phyloP scores from a whole-genome alignment of 2,888 invertebrate genomes.

The Agonopterix alstromeriana region DNA sequence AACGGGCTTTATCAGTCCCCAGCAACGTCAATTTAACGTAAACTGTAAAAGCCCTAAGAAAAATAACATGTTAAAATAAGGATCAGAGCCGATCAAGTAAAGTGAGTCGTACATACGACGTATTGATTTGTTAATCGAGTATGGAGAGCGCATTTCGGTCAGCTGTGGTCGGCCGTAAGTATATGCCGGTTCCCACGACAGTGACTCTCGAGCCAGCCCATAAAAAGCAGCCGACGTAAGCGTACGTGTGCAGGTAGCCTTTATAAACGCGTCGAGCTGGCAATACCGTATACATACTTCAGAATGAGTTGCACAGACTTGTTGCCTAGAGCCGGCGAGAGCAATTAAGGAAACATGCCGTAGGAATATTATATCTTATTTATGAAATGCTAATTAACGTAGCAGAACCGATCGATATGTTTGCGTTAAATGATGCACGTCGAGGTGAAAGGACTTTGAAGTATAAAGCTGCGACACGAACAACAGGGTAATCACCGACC shows the following conservation, averaged over 20 bases:
- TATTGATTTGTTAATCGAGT: slow-evolving; percentile 74
- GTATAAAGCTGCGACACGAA: too few species aligned
- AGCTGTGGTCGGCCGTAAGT: slow-evolving; percentile 69
- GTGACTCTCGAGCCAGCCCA: slow-evolving; percentile 60
- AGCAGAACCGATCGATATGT: slow-evolving; percentile 13
- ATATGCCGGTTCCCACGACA: slow-evolving; percentile 74
- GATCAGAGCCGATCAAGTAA: slow-evolving; percentile 44
- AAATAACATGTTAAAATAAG: background rate
- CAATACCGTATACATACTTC: slow-evolving; percentile 33
- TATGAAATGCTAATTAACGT: slow-evolving; percentile 19
- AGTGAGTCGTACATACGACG: slow-evolving; percentile 45
- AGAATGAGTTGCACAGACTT: slow-evolving; percentile 24
- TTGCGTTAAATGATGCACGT: slow-evolving; percentile 9
- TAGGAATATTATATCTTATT: background rate
- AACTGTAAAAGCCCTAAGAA: background rate
- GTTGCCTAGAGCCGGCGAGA: slow-evolving; percentile 22
- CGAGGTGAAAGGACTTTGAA: background rate
- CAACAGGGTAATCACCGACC: slow-evolving; percentile 13
- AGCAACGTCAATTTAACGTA: slow-evolving; percentile 1
- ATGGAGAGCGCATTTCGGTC: slow-evolving; percentile 76
- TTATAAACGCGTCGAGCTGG: slow-evolving; percentile 52
- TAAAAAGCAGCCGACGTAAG: slow-evolving; percentile 70
- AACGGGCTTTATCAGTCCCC: slow-evolving; percentile 25
- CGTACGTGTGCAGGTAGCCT: slow-evolving; percentile 69
- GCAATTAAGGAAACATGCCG: slow-evolving; percentile 32